Evolutionary conservation across 2,888 invertebrate genomes (phyloP).

Genomic region (Callimorpha dominula): DNA sequence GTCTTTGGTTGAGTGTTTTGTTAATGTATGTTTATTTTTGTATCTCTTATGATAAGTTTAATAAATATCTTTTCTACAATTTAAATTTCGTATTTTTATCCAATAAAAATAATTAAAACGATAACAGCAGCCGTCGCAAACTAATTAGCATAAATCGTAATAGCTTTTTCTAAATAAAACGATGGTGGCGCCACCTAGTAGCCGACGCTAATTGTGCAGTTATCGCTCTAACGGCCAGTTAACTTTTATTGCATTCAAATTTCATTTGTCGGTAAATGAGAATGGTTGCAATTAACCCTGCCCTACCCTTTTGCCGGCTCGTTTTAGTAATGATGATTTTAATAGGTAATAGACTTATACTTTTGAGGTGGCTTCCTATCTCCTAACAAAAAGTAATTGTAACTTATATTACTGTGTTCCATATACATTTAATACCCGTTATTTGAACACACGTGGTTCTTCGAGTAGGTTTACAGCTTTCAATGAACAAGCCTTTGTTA

Average conservation of each 20-base stretch:
- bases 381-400: not conserved
- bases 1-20: no score
- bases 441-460: not conserved
- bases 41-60: not conserved
- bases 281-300: conserved; percentile 57
- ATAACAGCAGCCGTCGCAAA: conserved; percentile 15
- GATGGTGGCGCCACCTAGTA: conserved; percentile 25
- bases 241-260: conserved; percentile 55
- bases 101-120: conserved; percentile 11
- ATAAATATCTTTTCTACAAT: not conserved
- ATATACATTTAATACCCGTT: not conserved
- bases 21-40: not conserved
- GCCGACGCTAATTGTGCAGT: conserved; percentile 28
- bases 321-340: conserved; percentile 42
- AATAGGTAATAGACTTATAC: conserved; percentile 25
- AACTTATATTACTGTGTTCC: conserved; percentile 1
- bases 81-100: not conserved
- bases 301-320: conserved; percentile 46
- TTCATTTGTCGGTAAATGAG: conserved; percentile 49
- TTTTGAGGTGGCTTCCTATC: not conserved
- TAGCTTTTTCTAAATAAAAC: conserved; percentile 26
- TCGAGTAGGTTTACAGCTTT: not conserved
- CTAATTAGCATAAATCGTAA: conserved; percentile 28
- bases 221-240: conserved; percentile 43
- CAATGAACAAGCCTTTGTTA: conserved; percentile 7